These are phyloP conservation scores for Excalfactoria chinensis DNA, from an alignment of 2,113 vertebrate species.

Conservation along the genomic window DNA sequence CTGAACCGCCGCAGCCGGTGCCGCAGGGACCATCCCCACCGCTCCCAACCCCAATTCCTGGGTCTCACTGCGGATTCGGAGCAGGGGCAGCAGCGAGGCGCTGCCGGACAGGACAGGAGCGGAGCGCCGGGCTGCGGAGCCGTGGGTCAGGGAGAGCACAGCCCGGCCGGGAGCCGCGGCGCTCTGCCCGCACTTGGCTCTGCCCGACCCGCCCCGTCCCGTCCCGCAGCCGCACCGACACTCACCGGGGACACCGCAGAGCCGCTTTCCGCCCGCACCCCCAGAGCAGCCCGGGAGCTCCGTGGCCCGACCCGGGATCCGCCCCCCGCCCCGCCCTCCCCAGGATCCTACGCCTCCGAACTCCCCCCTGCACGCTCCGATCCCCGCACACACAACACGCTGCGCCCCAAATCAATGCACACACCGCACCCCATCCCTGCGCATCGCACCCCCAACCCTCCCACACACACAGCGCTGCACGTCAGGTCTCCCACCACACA, in stretches of 20 bases:
- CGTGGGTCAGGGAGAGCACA: background rate
- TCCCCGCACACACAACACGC: background rate
- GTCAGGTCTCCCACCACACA: background rate
- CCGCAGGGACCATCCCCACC: background rate
- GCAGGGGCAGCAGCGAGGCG: background rate
- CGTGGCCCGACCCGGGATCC: too few relatives aligned
- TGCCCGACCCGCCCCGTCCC: background rate
- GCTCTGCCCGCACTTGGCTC: background rate
- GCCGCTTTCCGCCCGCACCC: too few relatives aligned
- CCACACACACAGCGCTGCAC: background rate
- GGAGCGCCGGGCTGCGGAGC: background rate
- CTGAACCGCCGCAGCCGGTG: background rate
- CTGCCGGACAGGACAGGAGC: background rate
- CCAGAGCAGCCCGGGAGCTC: too few relatives aligned
- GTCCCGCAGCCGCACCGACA: background rate
- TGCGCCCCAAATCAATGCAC: background rate
- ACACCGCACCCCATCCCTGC: too few relatives aligned
- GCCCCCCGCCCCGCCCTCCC: background rate
- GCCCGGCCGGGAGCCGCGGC: background rate
- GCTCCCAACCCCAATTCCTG: rapidly evolving
- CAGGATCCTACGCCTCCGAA: background rate
- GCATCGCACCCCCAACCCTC: too few relatives aligned
- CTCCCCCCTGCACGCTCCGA: too few relatives aligned
- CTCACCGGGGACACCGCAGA: background rate
- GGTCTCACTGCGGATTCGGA: background rate